Percentiles rank a stretch among this genome's conserved stretches.
Evolutionary conservation across 1,140 invertebrate genomes (phyloP).

Genomic region (Yoshiicerus persimilis): DNA sequence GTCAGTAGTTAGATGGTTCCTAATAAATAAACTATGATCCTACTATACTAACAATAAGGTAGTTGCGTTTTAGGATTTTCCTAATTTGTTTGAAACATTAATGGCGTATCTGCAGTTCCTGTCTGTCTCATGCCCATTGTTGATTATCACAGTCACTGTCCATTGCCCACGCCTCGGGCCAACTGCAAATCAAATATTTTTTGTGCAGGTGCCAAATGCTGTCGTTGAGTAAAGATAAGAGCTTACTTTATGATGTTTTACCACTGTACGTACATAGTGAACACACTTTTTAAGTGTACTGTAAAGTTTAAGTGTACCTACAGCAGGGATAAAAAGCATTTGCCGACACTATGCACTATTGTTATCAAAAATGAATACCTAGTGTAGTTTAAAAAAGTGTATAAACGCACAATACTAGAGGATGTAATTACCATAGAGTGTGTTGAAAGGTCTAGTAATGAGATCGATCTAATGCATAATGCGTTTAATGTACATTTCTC

Average conservation of each 20-base stretch:
- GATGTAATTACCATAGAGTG: not conserved
- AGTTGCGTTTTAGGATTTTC: not conserved
- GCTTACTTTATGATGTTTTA: not conserved
- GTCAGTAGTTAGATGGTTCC: no score
- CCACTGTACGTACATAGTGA: no score
- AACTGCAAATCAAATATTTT: not conserved
- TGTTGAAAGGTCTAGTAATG: not conserved
- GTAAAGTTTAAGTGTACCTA: no score
- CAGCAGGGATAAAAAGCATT: no score
- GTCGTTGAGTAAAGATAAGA: not conserved
- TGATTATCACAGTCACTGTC: constrained; percentile 16
- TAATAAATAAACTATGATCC: not conserved
- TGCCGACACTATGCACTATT: not conserved
- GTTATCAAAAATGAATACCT: no score
- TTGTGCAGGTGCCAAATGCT: not conserved
- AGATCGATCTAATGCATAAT: not conserved
- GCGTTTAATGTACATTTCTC: not conserved
- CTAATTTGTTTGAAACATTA: constrained; percentile 1
- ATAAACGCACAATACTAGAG: no score
- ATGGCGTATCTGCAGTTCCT: not conserved
- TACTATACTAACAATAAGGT: not conserved
- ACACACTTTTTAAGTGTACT: not conserved
- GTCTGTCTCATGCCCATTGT: constrained; percentile 21
- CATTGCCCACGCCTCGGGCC: constrained; percentile 14
- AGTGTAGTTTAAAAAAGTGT: no score